These are phyloP conservation scores for Papio anubis DNA, from an alignment of 2,113 vertebrate genomes.

Conservation along the genomic window DNA sequence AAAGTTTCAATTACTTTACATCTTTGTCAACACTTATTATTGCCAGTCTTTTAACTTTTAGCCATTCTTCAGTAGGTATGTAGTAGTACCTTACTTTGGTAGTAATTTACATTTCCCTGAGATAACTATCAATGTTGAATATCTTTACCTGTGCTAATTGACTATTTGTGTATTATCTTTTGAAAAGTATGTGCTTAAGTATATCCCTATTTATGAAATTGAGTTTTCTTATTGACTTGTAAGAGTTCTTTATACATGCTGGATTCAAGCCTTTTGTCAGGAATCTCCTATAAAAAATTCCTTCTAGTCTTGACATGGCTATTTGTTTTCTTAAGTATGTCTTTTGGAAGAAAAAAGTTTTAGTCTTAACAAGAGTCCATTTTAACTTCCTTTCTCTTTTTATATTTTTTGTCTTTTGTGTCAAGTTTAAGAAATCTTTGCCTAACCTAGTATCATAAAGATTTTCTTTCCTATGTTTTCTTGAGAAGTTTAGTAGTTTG, in stretches of 20 bases:
- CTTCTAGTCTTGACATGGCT: neutral
- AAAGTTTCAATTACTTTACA: neutral
- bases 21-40: neutral
- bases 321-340: neutral
- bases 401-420: neutral
- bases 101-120: neutral
- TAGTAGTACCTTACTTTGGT: neutral
- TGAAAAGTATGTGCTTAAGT: neutral
- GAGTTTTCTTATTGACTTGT: neutral
- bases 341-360: conserved; percentile 19
- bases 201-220: neutral
- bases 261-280: neutral
- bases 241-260: neutral
- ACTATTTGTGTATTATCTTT: neutral
- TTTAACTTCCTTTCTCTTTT: neutral
- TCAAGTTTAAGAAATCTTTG: neutral
- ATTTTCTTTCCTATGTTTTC: neutral
- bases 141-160: neutral
- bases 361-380: neutral
- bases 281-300: neutral
- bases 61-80: neutral
- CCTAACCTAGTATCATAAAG: neutral
- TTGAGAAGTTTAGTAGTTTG: neutral
- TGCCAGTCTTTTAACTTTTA: neutral
- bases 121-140: neutral